A percentile compares a stretch with the other conserved stretches of the same genome.
Evolutionary conservation across 2,113 vertebrate genomes (phyloP).

Genomic region (Pseudorhombus dupliciocellatus): DNA sequence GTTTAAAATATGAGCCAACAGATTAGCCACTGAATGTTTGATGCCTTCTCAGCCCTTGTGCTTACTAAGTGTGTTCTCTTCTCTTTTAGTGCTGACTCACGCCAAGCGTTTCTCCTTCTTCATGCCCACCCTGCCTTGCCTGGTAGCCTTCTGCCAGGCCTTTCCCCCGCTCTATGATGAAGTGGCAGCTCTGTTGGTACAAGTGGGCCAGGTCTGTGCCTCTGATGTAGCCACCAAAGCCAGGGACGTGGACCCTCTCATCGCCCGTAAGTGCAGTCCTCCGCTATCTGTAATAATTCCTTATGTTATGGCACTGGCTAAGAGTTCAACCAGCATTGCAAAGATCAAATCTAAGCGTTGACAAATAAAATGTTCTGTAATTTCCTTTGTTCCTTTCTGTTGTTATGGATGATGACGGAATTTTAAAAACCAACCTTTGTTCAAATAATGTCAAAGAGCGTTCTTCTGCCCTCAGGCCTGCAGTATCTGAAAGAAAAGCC

Average conservation of each 20-base stretch:
- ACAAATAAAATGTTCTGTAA: neutral
- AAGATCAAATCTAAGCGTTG: neutral
- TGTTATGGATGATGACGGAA: too few relatives aligned
- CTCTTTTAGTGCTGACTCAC: constrained; percentile 88
- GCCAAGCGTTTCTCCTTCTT: constrained; percentile 93
- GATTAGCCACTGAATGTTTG: neutral
- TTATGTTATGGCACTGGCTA: too few relatives aligned
- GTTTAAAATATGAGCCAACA: constrained; percentile 12
- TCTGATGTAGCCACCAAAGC: constrained; percentile 95
- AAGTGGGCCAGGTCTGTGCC: constrained; percentile 96
- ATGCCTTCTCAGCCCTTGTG: neutral
- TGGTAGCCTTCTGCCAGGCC: constrained; percentile 96
- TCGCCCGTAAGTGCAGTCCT: constrained; percentile 86
- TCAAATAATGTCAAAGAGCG: neutral
- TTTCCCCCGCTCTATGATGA: constrained; percentile 97
- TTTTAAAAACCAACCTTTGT: neutral
- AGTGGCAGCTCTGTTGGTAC: constrained; percentile 92
- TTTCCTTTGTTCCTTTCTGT: too few relatives aligned
- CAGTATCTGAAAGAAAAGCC: constrained; percentile 93
- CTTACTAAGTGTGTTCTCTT: neutral
- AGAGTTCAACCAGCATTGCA: too few relatives aligned
- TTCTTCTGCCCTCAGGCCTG: constrained; percentile 79
- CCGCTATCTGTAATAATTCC: neutral
- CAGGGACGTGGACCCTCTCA: constrained; percentile 92
- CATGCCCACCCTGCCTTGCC: constrained; percentile 95